Evolutionary conservation across 2,888 invertebrate genomes (phyloP).

Genomic region (Synergus laeviventris): DNA sequence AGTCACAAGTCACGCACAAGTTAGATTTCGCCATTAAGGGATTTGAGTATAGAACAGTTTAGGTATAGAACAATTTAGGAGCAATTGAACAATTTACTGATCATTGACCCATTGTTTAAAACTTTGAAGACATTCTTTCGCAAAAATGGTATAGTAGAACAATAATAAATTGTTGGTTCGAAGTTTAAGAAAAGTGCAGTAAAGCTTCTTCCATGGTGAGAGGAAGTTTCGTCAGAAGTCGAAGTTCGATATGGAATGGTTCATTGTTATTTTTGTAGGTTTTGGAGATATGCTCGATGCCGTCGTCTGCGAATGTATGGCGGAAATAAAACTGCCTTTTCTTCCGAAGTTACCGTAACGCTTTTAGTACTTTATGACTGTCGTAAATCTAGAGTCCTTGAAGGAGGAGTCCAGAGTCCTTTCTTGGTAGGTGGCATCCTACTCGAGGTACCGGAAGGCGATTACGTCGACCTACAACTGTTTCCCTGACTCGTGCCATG

Average conservation of each 20-base stretch:
- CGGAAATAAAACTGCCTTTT: constrained; percentile 53
- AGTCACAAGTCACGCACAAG: constrained; percentile 41
- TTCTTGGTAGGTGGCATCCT: constrained; percentile 36
- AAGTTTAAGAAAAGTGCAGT: constrained; percentile 23
- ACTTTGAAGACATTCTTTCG: constrained; percentile 43
- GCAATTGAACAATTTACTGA: too few species aligned
- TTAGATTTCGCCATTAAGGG: constrained; percentile 48
- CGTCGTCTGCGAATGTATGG: constrained; percentile 53
- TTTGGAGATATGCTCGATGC: constrained; percentile 51
- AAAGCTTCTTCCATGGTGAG: background rate
- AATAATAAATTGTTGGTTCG: background rate
- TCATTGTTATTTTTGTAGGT: constrained; percentile 56
- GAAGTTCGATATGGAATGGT: constrained; percentile 47
- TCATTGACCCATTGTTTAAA: background rate
- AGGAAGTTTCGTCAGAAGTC: constrained; percentile 3
- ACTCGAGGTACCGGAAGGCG: constrained; percentile 34
- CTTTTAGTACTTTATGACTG: constrained; percentile 55
- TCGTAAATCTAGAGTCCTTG: constrained; percentile 53
- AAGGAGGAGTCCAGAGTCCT: constrained; percentile 43
- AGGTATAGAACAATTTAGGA: too few species aligned
- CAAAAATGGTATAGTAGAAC: background rate
- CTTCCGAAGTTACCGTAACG: constrained; percentile 52
- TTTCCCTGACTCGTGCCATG: constrained; percentile 29
- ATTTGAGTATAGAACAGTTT: too few species aligned
- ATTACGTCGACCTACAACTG: constrained; percentile 23